Evolutionary conservation across 2,113 vertebrate genomes (phyloP).

Genomic region (Chamaea fasciata): DNA sequence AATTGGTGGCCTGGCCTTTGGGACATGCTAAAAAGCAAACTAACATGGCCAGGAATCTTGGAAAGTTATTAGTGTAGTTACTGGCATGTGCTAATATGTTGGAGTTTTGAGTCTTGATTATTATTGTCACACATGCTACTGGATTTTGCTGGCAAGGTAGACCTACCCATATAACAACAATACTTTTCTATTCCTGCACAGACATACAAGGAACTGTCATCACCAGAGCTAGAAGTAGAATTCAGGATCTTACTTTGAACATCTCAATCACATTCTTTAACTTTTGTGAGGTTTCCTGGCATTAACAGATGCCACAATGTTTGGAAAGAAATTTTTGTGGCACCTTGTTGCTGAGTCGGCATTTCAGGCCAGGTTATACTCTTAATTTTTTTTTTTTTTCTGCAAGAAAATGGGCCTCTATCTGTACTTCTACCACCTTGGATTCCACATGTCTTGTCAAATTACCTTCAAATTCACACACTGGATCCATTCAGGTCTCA

Average conservation of each 20-base stretch:
- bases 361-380: neutral
- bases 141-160: neutral
- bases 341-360: neutral
- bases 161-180: neutral
- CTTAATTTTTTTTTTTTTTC: neutral
- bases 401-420: neutral
- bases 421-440: constrained; percentile 1
- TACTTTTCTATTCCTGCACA: neutral
- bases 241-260: neutral
- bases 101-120: neutral
- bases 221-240: neutral
- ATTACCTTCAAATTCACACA: constrained; percentile 42
- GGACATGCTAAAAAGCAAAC: neutral
- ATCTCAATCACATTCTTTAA: neutral
- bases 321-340: constrained; percentile 49
- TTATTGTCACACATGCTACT: neutral
- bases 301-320: constrained; percentile 7
- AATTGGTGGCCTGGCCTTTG: neutral
- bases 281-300: constrained; percentile 11
- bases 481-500: neutral
- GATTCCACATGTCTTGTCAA: constrained; percentile 47
- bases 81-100: neutral
- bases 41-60: neutral
- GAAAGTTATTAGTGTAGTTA: neutral
- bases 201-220: neutral